Evolutionary conservation across 2,797 vertebrate genomes (phyloP).

Genomic region (Pachyuromys duprasi): DNA sequence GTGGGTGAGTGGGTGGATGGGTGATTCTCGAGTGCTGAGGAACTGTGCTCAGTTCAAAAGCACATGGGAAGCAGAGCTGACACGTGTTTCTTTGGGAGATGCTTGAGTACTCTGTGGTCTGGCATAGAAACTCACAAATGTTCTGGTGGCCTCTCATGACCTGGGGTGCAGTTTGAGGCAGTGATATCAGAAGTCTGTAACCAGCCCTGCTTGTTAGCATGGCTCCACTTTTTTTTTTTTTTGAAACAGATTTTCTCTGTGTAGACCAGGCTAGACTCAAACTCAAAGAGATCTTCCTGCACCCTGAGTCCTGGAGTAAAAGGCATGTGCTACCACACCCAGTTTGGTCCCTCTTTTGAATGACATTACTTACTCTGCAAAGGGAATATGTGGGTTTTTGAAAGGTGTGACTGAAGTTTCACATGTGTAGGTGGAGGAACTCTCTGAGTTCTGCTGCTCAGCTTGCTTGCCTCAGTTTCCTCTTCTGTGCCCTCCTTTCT

Average conservation of each 20-base stretch:
- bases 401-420: neutral
- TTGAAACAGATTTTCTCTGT: neutral
- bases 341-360: neutral
- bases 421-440: neutral
- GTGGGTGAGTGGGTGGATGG: neutral
- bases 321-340: rapidly evolving
- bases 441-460: neutral
- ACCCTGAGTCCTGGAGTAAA: neutral
- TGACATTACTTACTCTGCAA: neutral
- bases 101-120: neutral
- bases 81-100: neutral
- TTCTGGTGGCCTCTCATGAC: neutral
- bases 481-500: neutral
- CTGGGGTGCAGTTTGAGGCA: neutral
- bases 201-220: neutral
- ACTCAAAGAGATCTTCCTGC: neutral
- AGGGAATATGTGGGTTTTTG: neutral
- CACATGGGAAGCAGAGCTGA: neutral
- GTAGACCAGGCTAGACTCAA: neutral
- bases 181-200: neutral
- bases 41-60: neutral
- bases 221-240: neutral
- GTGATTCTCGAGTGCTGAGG: too few relatives aligned
- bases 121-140: neutral
- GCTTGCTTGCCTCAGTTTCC: neutral